Evolutionary conservation across 2,888 invertebrate genomes (phyloP).

Genomic region (Spicauda simplicius): DNA sequence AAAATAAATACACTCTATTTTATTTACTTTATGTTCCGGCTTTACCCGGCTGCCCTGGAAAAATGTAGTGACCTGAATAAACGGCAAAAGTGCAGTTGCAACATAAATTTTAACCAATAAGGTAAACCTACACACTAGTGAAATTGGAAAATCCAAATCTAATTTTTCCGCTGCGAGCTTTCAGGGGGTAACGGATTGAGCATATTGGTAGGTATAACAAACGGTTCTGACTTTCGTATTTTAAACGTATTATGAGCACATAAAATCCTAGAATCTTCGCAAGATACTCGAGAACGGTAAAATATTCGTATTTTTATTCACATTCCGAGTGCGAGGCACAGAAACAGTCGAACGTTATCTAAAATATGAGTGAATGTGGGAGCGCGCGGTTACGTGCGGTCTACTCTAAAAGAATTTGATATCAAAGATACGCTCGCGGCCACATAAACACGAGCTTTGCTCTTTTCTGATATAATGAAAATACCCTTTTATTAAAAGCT

Average conservation of each 20-base stretch:
- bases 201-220: slow-evolving; percentile 26
- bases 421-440: slow-evolving; percentile 70
- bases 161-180: slow-evolving; percentile 32
- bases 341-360: slow-evolving; percentile 77
- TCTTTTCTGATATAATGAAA: slow-evolving; percentile 44
- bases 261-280: slow-evolving; percentile 34
- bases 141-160: slow-evolving; percentile 47
- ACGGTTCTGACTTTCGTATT: slow-evolving; percentile 28
- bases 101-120: slow-evolving; percentile 37
- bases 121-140: slow-evolving; percentile 40
- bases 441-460: slow-evolving; percentile 52
- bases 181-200: slow-evolving; percentile 18
- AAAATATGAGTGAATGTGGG: slow-evolving; percentile 74
- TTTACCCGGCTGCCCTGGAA: slow-evolving; percentile 29
- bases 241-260: slow-evolving; percentile 36
- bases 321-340: slow-evolving; percentile 57
- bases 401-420: slow-evolving; percentile 78
- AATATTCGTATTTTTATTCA: slow-evolving; percentile 73
- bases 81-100: slow-evolving; percentile 33
- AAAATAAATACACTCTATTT: slow-evolving; percentile 30
- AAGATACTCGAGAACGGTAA: slow-evolving; percentile 56
- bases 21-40: slow-evolving; percentile 18
- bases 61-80: slow-evolving; percentile 34
- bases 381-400: slow-evolving; percentile 71
- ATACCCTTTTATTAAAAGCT: slow-evolving; percentile 23